Base-by-base conservation (phyloP, 2,888 invertebrate species). In the Platycheirus albimanus region DNA sequence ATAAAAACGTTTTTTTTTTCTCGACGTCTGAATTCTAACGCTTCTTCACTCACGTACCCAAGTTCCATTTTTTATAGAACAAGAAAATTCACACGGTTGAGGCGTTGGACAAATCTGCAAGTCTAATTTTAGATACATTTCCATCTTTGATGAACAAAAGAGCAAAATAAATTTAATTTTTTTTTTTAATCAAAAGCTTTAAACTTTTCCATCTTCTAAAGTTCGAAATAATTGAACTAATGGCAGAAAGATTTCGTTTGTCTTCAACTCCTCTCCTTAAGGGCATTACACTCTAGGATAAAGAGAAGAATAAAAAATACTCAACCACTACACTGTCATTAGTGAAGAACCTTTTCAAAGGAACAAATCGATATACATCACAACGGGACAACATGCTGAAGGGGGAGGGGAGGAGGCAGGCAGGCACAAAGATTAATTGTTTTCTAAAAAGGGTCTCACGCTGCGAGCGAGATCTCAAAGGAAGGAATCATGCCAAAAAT, bases 371-470 rank as follows among this genome's bases (percentile, higher is more conserved):
- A 81, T 77, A 76, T 49, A 63, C 38, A n/a, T n/a, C n/a, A 58
- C 41, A 43, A 45, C 45, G 43, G 30, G 30, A 28, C n/a, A n/a
- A n/a, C n/a, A n/a, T n/a, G n/a, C n/a, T n/a, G n/a, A n/a, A n/a
- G n/a, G n/a, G n/a, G n/a, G n/a, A n/a, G n/a, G n/a, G n/a, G 24
- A 4, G 24, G 24, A 8, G 7, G 8, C 49, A 49, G 51, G 58
- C 64, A 58, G 64, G 30, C 30, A 33, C n/a, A 33, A 33, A 83
- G 83, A 83, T 83, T 78, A 83, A 83, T 83, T 72, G 83, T 78
- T 74, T 41, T 51, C 19, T 15, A 11, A 66, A 66, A 76, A 58
- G 20, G 70, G 67, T 81, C 72, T 76, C 78, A 79, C 66, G 74
- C 72, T 72, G 78, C 56, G 78, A 52, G 33, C 41, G 13, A 47